Evolutionary conservation across 2,797 vertebrate species (phyloP).

Genomic region (Morelia viridis): DNA sequence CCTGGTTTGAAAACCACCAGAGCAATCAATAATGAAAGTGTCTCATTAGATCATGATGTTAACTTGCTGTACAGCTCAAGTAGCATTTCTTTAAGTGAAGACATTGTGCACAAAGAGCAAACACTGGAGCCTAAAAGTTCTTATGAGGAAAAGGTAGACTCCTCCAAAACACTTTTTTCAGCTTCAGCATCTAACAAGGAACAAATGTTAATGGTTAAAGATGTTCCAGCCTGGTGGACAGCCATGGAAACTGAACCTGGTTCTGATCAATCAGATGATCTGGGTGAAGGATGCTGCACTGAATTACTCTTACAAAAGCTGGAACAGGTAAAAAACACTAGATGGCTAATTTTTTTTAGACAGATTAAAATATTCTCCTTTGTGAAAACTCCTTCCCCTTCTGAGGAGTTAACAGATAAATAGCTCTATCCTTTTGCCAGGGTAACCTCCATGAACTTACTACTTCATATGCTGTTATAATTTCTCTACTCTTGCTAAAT

Average conservation of each 20-base stretch:
- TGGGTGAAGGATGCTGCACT: slow-evolving; percentile 60
- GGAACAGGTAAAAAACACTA: slow-evolving; percentile 79
- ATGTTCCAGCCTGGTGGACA: slow-evolving; percentile 26
- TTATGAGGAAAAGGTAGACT: slow-evolving; percentile 34
- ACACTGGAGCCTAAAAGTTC: slow-evolving; percentile 35
- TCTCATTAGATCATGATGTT: slow-evolving; percentile 58
- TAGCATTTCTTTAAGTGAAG: slow-evolving; percentile 76
- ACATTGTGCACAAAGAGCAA: slow-evolving; percentile 66
- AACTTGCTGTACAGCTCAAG: slow-evolving; percentile 72
- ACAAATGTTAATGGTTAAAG: slow-evolving; percentile 29
- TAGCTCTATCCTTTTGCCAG: background rate
- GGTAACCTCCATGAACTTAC: background rate
- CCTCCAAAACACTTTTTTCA: slow-evolving; percentile 42
- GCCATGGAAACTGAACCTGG: slow-evolving; percentile 41
- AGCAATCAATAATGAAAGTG: slow-evolving; percentile 42
- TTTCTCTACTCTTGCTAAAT: background rate
- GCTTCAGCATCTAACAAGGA: slow-evolving; percentile 28
- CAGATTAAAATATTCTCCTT: background rate
- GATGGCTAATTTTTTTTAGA: rapidly evolving
- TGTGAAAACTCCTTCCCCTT: background rate
- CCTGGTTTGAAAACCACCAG: slow-evolving; percentile 67
- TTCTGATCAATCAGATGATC: slow-evolving; percentile 32
- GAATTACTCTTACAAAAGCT: slow-evolving; percentile 81
- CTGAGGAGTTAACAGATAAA: background rate
- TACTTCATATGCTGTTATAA: background rate